These are phyloP conservation scores for Blomia tropicalis DNA, from an alignment of 2,888 invertebrate genomes.

Conservation along the genomic window DNA sequence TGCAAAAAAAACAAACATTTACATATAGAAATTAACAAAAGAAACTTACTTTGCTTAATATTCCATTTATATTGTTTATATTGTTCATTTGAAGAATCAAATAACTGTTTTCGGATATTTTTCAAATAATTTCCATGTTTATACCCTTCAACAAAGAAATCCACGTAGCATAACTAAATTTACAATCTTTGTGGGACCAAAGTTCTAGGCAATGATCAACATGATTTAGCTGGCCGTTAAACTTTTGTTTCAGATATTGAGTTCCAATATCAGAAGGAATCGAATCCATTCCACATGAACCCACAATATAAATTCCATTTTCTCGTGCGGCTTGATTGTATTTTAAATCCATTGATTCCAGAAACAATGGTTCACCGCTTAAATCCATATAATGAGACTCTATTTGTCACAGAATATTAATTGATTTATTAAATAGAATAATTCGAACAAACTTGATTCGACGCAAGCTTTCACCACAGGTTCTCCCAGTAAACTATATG, in stretches of 20 bases:
- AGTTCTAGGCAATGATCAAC: constrained; percentile 47
- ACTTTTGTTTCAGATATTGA: constrained; percentile 35
- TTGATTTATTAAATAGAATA: neutral
- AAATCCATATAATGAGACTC: constrained; percentile 73
- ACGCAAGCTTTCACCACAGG: constrained; percentile 74
- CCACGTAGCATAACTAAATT: constrained; percentile 52
- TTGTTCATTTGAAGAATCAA: constrained; percentile 6
- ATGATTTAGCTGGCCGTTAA: constrained; percentile 47
- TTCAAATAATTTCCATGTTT: constrained; percentile 48
- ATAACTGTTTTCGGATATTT: constrained; percentile 41
- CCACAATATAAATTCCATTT: constrained; percentile 56
- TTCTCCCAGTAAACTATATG: constrained; percentile 65
- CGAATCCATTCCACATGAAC: constrained; percentile 57
- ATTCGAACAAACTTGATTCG: constrained; percentile 35
- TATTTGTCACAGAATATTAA: neutral
- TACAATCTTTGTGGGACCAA: constrained; percentile 33
- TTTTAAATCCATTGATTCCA: constrained; percentile 66
- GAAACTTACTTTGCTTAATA: neutral
- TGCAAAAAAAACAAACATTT: neutral
- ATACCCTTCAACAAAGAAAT: constrained; percentile 65
- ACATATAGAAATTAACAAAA: neutral
- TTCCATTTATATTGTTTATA: constrained; percentile 22
- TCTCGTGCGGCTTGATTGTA: constrained; percentile 58
- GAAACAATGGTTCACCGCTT: constrained; percentile 69
- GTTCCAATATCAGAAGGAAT: constrained; percentile 41